phyloP scores from a whole-genome alignment of 2,888 invertebrate species.

The Tanytarsus gracilentus region DNA sequence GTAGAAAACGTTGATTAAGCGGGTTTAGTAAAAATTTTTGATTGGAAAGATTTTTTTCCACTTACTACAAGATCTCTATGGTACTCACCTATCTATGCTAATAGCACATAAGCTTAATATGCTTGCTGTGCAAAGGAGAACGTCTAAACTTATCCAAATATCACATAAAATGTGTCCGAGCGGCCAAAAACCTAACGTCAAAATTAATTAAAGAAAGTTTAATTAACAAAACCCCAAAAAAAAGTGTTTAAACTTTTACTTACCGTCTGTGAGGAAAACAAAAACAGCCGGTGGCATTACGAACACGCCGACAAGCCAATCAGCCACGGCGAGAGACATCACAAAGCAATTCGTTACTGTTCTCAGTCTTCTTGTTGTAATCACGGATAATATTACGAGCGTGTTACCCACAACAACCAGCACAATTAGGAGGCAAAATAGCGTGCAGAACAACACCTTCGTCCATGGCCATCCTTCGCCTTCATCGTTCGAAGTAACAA shows the following conservation, averaged over 20 bases:
- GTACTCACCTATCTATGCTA: slow-evolving; percentile 61
- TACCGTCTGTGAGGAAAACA: slow-evolving; percentile 64
- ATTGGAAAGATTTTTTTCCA: no score
- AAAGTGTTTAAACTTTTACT: slow-evolving; percentile 34
- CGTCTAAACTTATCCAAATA: slow-evolving; percentile 87
- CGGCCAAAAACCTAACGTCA: slow-evolving; percentile 66
- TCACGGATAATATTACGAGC: slow-evolving; percentile 79
- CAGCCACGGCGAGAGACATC: slow-evolving; percentile 86
- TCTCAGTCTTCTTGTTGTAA: slow-evolving; percentile 74
- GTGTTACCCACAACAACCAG: slow-evolving; percentile 78
- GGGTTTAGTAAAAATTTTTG: no score
- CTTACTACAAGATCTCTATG: no score
- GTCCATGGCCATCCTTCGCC: slow-evolving; percentile 35
- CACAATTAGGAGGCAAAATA: slow-evolving; percentile 58
- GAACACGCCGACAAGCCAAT: slow-evolving; percentile 84
- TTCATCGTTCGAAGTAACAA: background rate
- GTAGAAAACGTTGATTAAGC: no score
- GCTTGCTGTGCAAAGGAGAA: slow-evolving; percentile 86
- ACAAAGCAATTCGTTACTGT: slow-evolving; percentile 95
- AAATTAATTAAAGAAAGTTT: background rate
- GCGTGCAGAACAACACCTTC: slow-evolving; percentile 53
- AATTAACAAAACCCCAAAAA: background rate
- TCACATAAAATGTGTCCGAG: slow-evolving; percentile 82
- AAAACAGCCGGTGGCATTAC: slow-evolving; percentile 95
- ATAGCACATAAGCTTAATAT: slow-evolving; percentile 89